phyloP scores from a whole-genome alignment of 2,888 invertebrate genomes.

The Phasia obesa region DNA sequence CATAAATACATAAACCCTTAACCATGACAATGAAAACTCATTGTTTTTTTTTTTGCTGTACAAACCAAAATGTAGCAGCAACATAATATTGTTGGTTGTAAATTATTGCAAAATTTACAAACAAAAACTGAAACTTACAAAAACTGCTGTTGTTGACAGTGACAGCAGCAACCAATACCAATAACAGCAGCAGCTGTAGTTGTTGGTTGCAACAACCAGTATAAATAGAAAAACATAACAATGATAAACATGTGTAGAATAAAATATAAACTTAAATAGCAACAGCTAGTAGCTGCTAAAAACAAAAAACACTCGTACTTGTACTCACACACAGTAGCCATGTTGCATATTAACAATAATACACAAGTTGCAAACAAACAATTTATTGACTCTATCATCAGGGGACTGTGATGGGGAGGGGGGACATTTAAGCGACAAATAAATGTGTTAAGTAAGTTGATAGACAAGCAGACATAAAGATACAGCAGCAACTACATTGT shows the following conservation, averaged over 20 bases:
- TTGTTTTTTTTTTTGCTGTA: not conserved
- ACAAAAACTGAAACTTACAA: constrained; percentile 18
- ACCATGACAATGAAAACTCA: constrained; percentile 67
- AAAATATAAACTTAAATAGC: constrained; percentile 26
- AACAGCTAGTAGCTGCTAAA: constrained; percentile 23
- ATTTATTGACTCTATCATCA: not conserved
- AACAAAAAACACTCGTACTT: not conserved
- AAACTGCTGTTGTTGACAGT: constrained; percentile 66
- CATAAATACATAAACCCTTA: constrained; percentile 56
- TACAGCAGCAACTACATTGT: constrained; percentile 19
- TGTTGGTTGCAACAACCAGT: constrained; percentile 38
- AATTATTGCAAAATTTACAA: constrained; percentile 35
- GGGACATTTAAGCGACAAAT: constrained; percentile 39
- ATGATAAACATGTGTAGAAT: constrained; percentile 44
- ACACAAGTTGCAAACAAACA: constrained; percentile 49
- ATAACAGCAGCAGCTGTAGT: constrained; percentile 30
- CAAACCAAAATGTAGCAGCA: constrained; percentile 21
- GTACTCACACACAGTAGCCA: constrained; percentile 36
- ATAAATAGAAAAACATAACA: constrained; percentile 65
- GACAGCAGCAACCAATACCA: constrained; percentile 48
- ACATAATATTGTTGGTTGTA: constrained; percentile 65
- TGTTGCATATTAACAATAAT: constrained; percentile 60
- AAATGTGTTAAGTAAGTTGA: constrained; percentile 66
- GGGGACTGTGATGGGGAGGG: too few relatives aligned
- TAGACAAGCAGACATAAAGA: constrained; percentile 64